Evolutionary conservation across 1,140 invertebrate genomes (phyloP).

Genomic region (Drosophila malerkotliana): DNA sequence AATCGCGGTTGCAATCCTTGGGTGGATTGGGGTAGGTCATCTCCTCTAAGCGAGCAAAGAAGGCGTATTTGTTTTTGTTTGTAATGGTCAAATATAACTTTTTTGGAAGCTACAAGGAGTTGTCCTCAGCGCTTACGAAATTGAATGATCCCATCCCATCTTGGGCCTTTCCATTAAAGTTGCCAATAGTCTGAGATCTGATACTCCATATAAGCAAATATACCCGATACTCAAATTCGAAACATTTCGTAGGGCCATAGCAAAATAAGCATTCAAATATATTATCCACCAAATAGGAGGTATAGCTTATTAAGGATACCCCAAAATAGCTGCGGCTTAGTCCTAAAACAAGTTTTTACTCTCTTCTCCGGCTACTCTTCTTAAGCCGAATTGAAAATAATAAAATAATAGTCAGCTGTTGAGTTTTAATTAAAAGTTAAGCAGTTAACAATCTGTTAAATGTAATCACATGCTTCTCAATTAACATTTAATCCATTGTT

Average conservation of each 20-base stretch:
- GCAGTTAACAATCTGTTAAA: neutral
- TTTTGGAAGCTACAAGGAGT: slow-evolving; percentile 56
- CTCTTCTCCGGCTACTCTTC: neutral
- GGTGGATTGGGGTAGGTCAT: slow-evolving; percentile 9
- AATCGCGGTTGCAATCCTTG: too few relatives aligned
- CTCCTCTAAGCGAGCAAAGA: slow-evolving; percentile 51
- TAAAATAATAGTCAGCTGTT: neutral
- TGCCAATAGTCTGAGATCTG: neutral
- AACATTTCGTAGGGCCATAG: too few relatives aligned
- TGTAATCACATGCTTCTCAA: neutral
- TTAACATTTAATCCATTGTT: neutral
- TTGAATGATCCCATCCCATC: neutral
- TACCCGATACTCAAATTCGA: too few relatives aligned
- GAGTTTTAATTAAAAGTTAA: too few relatives aligned
- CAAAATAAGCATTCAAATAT: too few relatives aligned
- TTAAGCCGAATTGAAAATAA: neutral
- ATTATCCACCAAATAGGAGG: too few relatives aligned
- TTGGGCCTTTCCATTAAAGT: neutral
- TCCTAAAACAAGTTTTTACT: too few relatives aligned
- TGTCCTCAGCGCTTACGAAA: slow-evolving; percentile 16
- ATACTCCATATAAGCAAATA: too few relatives aligned
- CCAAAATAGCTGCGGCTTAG: too few relatives aligned
- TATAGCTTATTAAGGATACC: too few relatives aligned
- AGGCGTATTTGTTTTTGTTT: slow-evolving; percentile 53
- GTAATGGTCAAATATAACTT: slow-evolving; percentile 54